phyloP scores from a whole-genome alignment of 2,113 vertebrate species.

The Rhinolophus sinicus region DNA sequence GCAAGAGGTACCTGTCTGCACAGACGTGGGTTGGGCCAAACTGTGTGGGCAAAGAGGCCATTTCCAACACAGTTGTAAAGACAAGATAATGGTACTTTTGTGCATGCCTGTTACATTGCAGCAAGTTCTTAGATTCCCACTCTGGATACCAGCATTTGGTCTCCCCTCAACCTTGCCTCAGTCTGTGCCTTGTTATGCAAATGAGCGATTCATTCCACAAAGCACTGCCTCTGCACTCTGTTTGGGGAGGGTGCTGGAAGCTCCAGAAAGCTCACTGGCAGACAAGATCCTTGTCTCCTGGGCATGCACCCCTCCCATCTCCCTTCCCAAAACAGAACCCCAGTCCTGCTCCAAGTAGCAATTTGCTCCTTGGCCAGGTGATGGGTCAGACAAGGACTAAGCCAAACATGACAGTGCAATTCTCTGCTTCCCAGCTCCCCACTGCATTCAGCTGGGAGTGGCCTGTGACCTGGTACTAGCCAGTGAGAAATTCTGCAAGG shows the following conservation, averaged over 20 bases:
- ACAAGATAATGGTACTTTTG: fast-evolving
- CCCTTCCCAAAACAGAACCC: neutral
- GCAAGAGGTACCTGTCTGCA: fast-evolving
- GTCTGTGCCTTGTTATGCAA: neutral
- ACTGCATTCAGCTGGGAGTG: fast-evolving
- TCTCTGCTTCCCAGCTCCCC: neutral
- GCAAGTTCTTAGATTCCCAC: fast-evolving
- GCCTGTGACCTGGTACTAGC: neutral
- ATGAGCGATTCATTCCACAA: fast-evolving
- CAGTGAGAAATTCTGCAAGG: neutral
- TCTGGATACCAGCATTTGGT: neutral
- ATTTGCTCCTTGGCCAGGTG: neutral
- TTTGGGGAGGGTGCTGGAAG: fast-evolving
- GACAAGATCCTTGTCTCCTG: fast-evolving
- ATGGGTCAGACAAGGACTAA: fast-evolving
- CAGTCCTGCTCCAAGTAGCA: fast-evolving
- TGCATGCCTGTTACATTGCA: fast-evolving
- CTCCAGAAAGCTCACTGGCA: fast-evolving
- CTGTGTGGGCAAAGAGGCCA: neutral
- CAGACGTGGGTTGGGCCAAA: neutral
- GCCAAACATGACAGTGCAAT: neutral
- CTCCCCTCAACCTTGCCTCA: fast-evolving
- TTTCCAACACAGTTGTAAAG: neutral
- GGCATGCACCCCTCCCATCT: neutral
- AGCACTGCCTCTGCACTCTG: fast-evolving